phyloP scores from a whole-genome alignment of 1,140 invertebrate species.

The Cyclargus thomasi region DNA sequence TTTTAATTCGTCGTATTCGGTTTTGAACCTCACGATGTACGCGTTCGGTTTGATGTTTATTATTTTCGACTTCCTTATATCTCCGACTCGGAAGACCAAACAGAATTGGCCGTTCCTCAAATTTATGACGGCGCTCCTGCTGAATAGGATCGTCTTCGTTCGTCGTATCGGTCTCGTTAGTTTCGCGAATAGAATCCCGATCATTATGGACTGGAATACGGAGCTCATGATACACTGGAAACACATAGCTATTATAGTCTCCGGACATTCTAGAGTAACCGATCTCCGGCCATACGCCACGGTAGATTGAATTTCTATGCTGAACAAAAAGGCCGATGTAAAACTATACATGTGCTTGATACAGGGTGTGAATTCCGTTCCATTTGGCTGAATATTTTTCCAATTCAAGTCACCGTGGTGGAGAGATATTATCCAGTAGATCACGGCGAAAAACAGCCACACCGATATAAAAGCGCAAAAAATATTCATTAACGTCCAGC shows the following conservation, averaged over 20 bases:
- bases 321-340: conserved; percentile 91
- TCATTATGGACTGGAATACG: conserved; percentile 88
- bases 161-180: conserved; percentile 95
- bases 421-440: conserved; percentile 93
- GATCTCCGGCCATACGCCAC: conserved; percentile 85
- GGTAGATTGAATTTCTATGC: conserved; percentile 92
- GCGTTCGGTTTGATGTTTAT: conserved; percentile 90
- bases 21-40: conserved; percentile 84
- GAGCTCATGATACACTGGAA: conserved; percentile 96
- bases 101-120: conserved; percentile 88
- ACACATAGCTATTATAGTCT: conserved; percentile 96
- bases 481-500: conserved; percentile 95
- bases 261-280: conserved; percentile 92
- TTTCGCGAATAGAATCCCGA: conserved; percentile 89
- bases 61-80: conserved; percentile 95
- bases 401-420: conserved; percentile 90
- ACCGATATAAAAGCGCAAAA: conserved; percentile 88
- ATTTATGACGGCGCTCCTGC: conserved; percentile 89
- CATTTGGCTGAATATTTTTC: conserved; percentile 79
- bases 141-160: conserved; percentile 93
- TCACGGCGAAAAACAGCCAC: conserved; percentile 91
- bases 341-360: conserved; percentile 87
- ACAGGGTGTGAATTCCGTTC: conserved; percentile 85
- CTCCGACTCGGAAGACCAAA: conserved; percentile 93
- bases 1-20: conserved; percentile 81